Base-by-base conservation (phyloP, 2,113 vertebrate genomes). In the Salvelinus namaycush region DNA sequence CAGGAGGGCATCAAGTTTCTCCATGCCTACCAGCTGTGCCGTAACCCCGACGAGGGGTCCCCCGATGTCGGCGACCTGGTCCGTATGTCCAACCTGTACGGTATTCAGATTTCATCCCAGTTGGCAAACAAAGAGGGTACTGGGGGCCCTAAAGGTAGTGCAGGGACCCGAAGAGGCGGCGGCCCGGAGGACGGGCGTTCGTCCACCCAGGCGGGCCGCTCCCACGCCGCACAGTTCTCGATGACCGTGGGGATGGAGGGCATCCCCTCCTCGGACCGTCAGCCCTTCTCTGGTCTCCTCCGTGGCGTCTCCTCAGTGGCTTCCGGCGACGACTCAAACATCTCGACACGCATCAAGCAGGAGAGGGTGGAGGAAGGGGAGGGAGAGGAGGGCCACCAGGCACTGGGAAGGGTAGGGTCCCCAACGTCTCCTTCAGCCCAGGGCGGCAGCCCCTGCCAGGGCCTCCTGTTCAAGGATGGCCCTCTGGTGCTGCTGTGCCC, bases 1-100 rank as follows among this genome's bases (percentile, higher is more conserved):
- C 96, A 99, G 87, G 96, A 99, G 34, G 98, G 98, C 76, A 97
- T 99, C 89, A 95, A 95, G 83, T 99, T 99, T 83, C 96, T 99
- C 22, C 98, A 99, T 0, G 97, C 97, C 0, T 96, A 98, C 93
- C 96, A 98, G 88, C 94, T 99, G 76, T 96, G 95, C 77, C 94
- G 91, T 18, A 94, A 96, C n/a, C 90, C 94, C 0, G 89, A 91
- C 0, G 95, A 97, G 79, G 92, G 93, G 9, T 87, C 92, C 0
- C 87, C 93, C n/a, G 88, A 93, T n/a, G 81, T 92, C 68, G 81
- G 93, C 0, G 97, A 99, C 75, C 77, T 90, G 0, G 90, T 95
- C 20, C 96, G 97, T 79, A 96, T 97, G 75, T 98, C 97, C 76
- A 99, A 99, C 90, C 76, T 98, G 48, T 99, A 99, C 0, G 97